Conservation (phyloP, 1,140 invertebrate species). For the Scaptodrosophila lebanonensis region DNA sequence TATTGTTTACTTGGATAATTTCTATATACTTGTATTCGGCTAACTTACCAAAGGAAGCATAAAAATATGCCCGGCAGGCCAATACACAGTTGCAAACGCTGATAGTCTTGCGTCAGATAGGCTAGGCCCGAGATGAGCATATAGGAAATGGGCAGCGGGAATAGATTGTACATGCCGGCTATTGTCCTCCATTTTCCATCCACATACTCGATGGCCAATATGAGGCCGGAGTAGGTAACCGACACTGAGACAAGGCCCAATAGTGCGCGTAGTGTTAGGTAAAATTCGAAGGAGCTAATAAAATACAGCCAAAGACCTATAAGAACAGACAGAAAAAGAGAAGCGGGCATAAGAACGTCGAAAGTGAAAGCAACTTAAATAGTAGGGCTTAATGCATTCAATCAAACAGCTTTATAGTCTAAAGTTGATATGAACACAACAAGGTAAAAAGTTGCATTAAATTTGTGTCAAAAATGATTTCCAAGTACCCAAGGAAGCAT, state of each 20-base stretch:
- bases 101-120: conserved; percentile 85
- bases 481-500: no score
- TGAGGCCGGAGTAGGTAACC: conserved; percentile 85
- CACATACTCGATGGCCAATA: conserved; percentile 85
- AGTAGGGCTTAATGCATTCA: no score
- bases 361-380: no score
- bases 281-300: conserved; percentile 82
- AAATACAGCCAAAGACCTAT: conserved; percentile 81
- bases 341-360: no score
- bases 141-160: conserved; percentile 85
- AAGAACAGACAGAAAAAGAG: not conserved
- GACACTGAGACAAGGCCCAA: conserved; percentile 85
- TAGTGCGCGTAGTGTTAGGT: conserved; percentile 80
- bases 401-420: no score
- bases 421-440: no score
- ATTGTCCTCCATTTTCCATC: conserved; percentile 86
- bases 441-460: no score
- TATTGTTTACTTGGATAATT: no score
- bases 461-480: no score
- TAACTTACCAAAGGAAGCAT: conserved; percentile 81
- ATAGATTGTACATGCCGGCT: conserved; percentile 85
- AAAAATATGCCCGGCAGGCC: conserved; percentile 84
- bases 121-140: conserved; percentile 85
- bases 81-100: conserved; percentile 84
- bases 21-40: conserved; percentile 33